Evolutionary conservation across 2,888 invertebrate species (phyloP), one percentile per base, ranked within the genome.

Genomic region (Cybosia mesomella): DNA sequence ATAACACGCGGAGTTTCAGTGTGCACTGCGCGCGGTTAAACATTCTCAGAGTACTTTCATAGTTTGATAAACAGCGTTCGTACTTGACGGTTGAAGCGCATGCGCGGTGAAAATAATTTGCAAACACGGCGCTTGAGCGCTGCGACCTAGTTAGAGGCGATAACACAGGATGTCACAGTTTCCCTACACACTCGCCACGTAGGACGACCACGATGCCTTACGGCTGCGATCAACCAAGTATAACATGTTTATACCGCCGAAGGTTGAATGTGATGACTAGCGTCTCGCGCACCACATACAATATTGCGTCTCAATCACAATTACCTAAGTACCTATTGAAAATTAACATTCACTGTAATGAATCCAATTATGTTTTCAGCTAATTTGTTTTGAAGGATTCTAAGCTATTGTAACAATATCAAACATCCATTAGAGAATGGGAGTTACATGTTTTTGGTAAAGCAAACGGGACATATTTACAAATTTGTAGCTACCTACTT

Each of bases 131-230:
- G 84, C 80, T 76, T 73, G 81, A 74, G 83, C 80, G 87, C 79
- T 85, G 83, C 86, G 94, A 91, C 94, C 94, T 82, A 95, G 85
- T 90, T 94, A 85, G 85, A 55, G 49, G 81, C 90, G 93, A 94
- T 94, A 94, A 93, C 90, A 90, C 90, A 92, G 92, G 91, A 94
- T 93, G 92, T 89, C 90, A 89, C 86, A 92, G 91, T 91, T 92
- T 92, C 88, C 89, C 88, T 86, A 84, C 82, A 83, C 68, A 71
- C 24, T 49, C 34, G 63, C 59, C 5, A 57, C 11, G 60, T 69
- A 74, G 79, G 77, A 71, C 71, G 62, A 18, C 22, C 67, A 61
- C 49, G 54, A 32, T 22, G 18, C 58, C 22, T 62, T 58, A 70
- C 55, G 24, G 55, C 53, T n/a, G 36, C 60, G 18, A 71, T 74